Evolutionary conservation across 1,140 invertebrate genomes (phyloP).

Genomic region (Euglossa dilemma): DNA sequence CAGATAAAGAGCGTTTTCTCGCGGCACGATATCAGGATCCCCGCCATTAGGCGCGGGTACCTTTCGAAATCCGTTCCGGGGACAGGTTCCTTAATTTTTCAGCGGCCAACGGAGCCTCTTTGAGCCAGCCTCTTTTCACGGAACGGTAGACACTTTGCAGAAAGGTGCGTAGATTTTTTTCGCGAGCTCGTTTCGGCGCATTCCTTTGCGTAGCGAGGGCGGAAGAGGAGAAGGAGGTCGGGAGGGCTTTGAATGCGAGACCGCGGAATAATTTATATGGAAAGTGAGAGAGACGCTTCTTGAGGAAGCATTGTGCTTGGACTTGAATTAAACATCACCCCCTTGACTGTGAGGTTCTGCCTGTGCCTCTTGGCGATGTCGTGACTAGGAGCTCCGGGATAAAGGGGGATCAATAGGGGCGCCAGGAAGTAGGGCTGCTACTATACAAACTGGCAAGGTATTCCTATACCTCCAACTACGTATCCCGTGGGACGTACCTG

Average conservation of each 20-base stretch:
- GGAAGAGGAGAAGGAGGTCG: background rate
- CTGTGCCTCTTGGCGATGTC: conserved; percentile 70
- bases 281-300: conserved; percentile 63
- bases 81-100: conserved; percentile 57
- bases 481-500: conserved; percentile 56
- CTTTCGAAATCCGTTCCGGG: conserved; percentile 41
- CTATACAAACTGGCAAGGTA: conserved; percentile 68
- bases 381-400: conserved; percentile 68
- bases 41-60: conserved; percentile 19
- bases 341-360: conserved; percentile 62
- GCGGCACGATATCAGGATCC: background rate
- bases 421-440: conserved; percentile 63
- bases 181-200: conserved; percentile 59
- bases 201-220: conserved; percentile 42
- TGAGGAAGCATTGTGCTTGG: conserved; percentile 69
- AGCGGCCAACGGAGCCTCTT: conserved; percentile 13
- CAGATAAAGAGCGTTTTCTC: background rate
- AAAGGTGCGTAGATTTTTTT: conserved; percentile 67
- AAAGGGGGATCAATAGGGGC: conserved; percentile 67
- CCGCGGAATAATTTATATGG: conserved; percentile 68
- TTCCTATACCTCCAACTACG: conserved; percentile 56
- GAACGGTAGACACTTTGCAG: conserved; percentile 44
- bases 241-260: conserved; percentile 60
- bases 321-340: conserved; percentile 73
- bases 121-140: conserved; percentile 44